Evolutionary conservation across 64 coral and sea anemone genomes (phyloP), one percentile per base, ranked within the genome.

Genomic region (Montipora sp.): DNA sequence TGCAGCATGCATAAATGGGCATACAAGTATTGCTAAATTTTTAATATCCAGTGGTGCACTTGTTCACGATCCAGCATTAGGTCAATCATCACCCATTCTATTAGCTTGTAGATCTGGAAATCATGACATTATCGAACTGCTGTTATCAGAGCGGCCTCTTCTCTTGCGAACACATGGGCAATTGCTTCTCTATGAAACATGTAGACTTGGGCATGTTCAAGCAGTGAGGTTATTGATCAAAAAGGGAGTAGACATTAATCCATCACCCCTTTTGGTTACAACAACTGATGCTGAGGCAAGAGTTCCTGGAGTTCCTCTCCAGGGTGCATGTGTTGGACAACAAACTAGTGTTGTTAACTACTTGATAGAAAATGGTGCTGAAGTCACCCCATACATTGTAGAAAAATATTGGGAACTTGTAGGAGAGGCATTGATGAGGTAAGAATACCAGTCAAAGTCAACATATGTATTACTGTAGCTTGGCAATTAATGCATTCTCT

Each of bases 331-430:
- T 77, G n/a, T 48, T 23, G 92, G 92, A 48, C 87, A 76, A 7
- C 88, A 96, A 59, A 72, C 70, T 48, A 51, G 22, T 16, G 80
- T 96, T 59, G 75, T 95, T 75, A 90, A 94, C 57, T 99, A 96
- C 84, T 67, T 99, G 12, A 94, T 99, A 18, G 94, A 99, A 94
- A 96, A 99, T 77, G 94, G 94, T 51, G 98, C 98, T 20, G 80
- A 93, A 44, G 94, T 99, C 58, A 99, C 84, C 27, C 36, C 72
- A 6, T 77, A 81, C 22, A 77, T 90, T 58, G 92, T 99, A 27
- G 91, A 99, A 51, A 57, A 85, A 47, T 93, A 89, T 80, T 90
- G 90, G 79, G 91, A 99, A 63, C 51, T 94, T 10, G 83, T 99
- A 74, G 92, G 92, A 76, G 89, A 95, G 36, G 98, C 93, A 6